A percentile compares a stretch with the other conserved stretches of the same genome.
phyloP scores from a whole-genome alignment of 2,113 vertebrate species.

The Polypterus senegalus region DNA sequence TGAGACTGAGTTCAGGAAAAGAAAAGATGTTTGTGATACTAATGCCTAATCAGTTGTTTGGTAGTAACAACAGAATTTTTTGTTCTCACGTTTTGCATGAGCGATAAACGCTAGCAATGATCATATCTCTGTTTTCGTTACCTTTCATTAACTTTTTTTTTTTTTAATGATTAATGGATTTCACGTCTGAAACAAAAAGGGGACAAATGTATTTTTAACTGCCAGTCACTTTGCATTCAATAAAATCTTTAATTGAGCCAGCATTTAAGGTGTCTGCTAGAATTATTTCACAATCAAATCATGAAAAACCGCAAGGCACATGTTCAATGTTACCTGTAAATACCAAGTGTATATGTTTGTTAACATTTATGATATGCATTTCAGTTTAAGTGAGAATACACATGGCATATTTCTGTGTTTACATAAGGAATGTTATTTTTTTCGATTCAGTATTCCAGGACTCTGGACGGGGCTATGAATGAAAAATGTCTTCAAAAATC shows the following conservation, averaged over 20 bases:
- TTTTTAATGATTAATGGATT: neutral
- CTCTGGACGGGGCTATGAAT: neutral
- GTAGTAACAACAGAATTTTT: no score
- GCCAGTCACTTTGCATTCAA: constrained; percentile 15
- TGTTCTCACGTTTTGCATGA: no score
- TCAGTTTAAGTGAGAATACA: constrained; percentile 80
- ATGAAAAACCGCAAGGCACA: constrained; percentile 63
- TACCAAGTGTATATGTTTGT: constrained; percentile 96
- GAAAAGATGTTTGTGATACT: no score
- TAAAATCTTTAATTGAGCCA: constrained; percentile 50
- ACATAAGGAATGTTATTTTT: constrained; percentile 61
- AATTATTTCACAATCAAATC: constrained; percentile 71
- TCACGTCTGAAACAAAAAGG: neutral
- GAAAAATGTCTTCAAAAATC: constrained; percentile 3
- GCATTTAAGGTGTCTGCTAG: constrained; percentile 87
- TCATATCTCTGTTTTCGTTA: no score
- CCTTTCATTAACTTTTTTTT: neutral
- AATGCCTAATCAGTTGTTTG: no score
- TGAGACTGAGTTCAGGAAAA: no score
- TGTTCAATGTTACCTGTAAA: constrained; percentile 81
- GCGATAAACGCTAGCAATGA: no score
- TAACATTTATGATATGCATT: constrained; percentile 89
- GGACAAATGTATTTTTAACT: neutral
- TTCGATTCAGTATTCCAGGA: constrained; percentile 40
- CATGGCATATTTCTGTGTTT: constrained; percentile 79